Evolutionary conservation across 2,888 invertebrate species (phyloP).

Genomic region (Drosophila pseudotakahashii): DNA sequence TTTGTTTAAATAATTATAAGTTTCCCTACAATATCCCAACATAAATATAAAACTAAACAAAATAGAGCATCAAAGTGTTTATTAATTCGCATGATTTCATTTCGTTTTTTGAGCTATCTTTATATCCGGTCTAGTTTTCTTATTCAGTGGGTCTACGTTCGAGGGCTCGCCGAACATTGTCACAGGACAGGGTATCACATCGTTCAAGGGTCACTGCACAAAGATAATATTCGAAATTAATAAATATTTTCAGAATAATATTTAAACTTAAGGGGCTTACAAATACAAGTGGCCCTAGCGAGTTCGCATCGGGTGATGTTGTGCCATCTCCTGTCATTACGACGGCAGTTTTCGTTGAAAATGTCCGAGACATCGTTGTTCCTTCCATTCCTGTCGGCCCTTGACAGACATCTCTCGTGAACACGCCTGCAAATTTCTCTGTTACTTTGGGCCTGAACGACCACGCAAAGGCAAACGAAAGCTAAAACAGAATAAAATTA

Average conservation of each 20-base stretch:
- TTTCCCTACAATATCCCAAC: no score
- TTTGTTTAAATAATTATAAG: no score
- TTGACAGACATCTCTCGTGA: conserved; percentile 18
- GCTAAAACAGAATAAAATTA: conserved; percentile 19
- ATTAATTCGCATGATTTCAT: neutral
- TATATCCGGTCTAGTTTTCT: neutral
- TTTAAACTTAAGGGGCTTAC: conserved; percentile 41
- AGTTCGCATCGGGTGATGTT: conserved; percentile 58
- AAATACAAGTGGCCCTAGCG: conserved; percentile 42
- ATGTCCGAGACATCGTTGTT: conserved; percentile 34
- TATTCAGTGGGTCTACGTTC: neutral
- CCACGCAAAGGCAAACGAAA: conserved; percentile 36
- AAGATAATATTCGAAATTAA: neutral
- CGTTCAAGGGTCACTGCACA: conserved; percentile 51
- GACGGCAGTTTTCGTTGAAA: conserved; percentile 51
- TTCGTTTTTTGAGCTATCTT: neutral
- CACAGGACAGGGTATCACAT: conserved; percentile 48
- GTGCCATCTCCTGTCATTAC: conserved; percentile 39
- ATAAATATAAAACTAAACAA: no score
- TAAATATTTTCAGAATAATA: neutral
- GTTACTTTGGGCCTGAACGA: conserved; percentile 26
- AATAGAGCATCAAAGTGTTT: conserved; percentile 32
- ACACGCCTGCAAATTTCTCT: conserved; percentile 31
- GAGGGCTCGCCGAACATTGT: conserved; percentile 25
- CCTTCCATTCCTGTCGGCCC: conserved; percentile 18